Conservation (phyloP, 2,888 invertebrate genomes). For the Theodoxus fluviatilis region DNA sequence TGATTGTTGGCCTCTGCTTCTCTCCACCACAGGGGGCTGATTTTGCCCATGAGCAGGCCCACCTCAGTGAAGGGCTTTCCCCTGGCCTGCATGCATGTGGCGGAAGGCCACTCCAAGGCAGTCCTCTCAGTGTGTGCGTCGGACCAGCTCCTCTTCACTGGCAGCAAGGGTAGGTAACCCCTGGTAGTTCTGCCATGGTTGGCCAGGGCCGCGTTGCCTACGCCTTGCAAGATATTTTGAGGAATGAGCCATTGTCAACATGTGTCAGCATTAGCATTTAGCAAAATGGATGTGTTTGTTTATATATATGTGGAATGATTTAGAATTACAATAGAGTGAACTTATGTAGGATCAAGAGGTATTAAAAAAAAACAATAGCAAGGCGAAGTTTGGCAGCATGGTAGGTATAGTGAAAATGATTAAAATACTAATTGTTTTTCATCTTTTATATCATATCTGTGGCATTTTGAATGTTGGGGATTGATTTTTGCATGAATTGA, state of each 20-base stretch:
- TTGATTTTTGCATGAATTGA: too few species aligned
- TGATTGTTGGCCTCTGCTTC: too few species aligned
- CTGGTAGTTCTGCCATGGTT: neutral
- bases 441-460: too few species aligned
- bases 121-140: constrained; percentile 82
- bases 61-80: constrained; percentile 27
- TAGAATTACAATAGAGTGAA: neutral
- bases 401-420: too few species aligned
- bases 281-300: too few species aligned
- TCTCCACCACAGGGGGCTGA: too few species aligned
- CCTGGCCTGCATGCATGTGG: constrained; percentile 80
- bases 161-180: constrained; percentile 78
- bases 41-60: neutral
- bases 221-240: too few species aligned
- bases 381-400: too few species aligned
- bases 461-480: too few species aligned
- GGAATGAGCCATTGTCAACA: neutral
- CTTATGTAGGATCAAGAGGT: neutral
- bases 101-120: constrained; percentile 85
- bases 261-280: neutral
- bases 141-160: constrained; percentile 78
- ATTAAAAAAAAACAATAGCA: too few species aligned
- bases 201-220: too few species aligned
- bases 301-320: neutral
- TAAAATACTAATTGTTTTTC: too few species aligned